Base-by-base conservation (phyloP, 2,888 invertebrate genomes). In the Dolomedes plantarius region DNA sequence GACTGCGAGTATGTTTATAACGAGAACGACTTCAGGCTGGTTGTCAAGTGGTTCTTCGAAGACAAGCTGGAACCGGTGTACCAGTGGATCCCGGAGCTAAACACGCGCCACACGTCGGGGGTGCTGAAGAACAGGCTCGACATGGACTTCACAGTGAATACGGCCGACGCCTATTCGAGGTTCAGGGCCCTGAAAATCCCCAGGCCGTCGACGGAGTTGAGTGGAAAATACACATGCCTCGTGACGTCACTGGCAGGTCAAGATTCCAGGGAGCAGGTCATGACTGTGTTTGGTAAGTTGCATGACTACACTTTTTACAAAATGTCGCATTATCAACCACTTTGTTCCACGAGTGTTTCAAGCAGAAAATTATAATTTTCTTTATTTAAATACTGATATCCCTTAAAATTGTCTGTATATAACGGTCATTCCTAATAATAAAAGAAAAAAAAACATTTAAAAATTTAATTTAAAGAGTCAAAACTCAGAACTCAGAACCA, bases 21-120 rank as follows among this genome's bases (percentile, higher is more conserved):
- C 46, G 86, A 88, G 41, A 81, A 88, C n/a, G 88, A 89, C 29
- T 32, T 79, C 0, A 76, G 83, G 23, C 79, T 89, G 23, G 89
- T 89, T n/a, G 89, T 89, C 27, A 89, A 89, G 67, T 89, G 89
- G 89, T 89, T 89, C 67, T 88, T 89, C 32, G 87, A 89, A 39
- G 88, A 89, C 5, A 89, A 89, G 39, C 79, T 88, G 7, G 88
- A 89, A 46, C 89, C 89, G 1, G 88, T 89, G 13, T 89, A 89
- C 72, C 89, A 89, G 50, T 89, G 89, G 89, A 89, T 89, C 32
- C 88, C 89, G 28, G 89, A 89, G 36, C 87, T 86, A 1, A 85
- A 87, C 64, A 72, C 81, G 2, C 86, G 89, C 27, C 71, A 86
- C 50, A 88, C 78, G 32, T 89, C 89, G 1, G 87, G 88, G 9